These are phyloP conservation scores for Dolichallabes microphthalmus DNA, from an alignment of 2,113 vertebrate genomes.

Conservation along the genomic window DNA sequence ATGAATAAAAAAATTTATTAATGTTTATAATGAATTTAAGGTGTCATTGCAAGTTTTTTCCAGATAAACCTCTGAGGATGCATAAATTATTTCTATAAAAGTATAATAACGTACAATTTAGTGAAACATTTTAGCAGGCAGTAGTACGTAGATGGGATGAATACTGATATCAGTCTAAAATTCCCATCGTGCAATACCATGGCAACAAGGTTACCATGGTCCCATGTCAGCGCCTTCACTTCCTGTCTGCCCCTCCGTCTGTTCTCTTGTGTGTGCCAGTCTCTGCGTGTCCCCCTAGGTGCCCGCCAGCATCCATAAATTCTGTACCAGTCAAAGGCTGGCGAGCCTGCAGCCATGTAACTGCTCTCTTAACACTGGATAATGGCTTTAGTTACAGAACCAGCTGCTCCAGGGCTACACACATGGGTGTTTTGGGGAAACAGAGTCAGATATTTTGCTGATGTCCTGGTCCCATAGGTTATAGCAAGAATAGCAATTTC, in stretches of 20 bases:
- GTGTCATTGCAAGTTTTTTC: not conserved
- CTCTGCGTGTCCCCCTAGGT: constrained; percentile 38
- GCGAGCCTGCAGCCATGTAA: constrained; percentile 44
- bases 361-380: constrained; percentile 38
- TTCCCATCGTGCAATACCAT: constrained; percentile 26
- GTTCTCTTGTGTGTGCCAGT: constrained; percentile 43
- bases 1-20: too few species aligned
- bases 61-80: not conserved
- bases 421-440: not conserved
- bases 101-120: not conserved
- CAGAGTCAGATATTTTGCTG: not conserved
- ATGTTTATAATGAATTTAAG: not conserved
- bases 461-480: not conserved
- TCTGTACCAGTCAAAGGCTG: constrained; percentile 49
- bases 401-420: constrained; percentile 24
- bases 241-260: constrained; percentile 26
- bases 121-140: not conserved
- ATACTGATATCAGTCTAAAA: not conserved
- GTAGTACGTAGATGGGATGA: not conserved
- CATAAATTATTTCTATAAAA: not conserved
- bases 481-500: constrained; percentile 1
- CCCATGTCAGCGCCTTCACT: constrained; percentile 29
- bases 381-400: constrained; percentile 53
- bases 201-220: constrained; percentile 37
- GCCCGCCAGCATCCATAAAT: constrained; percentile 51